Percentiles rank a stretch among this genome's conserved stretches.
phyloP scores from a whole-genome alignment of 2,888 invertebrate species.

The Meiosimyza decipiens region DNA sequence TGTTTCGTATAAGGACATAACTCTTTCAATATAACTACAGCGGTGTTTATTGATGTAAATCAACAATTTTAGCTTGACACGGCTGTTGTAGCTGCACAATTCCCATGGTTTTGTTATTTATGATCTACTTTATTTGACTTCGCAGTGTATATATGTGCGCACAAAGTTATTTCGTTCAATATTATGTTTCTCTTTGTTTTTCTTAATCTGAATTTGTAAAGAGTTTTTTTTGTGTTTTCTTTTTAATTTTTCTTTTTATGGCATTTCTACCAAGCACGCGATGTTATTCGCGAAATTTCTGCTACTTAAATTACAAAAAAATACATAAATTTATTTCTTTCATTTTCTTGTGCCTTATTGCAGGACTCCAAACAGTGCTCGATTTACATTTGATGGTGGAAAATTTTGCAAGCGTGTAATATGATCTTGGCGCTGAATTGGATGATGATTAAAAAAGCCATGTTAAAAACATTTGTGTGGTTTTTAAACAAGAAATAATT shows the following conservation, averaged over 20 bases:
- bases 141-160: no score
- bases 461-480: no score
- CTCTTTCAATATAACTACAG: no score
- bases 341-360: slow-evolving; percentile 5
- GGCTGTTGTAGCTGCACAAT: no score
- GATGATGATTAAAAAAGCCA: no score
- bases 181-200: background rate
- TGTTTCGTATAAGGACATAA: no score
- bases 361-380: slow-evolving; percentile 5
- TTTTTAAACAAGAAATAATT: background rate
- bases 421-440: slow-evolving; percentile 13
- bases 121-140: no score
- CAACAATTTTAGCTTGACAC: no score
- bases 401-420: slow-evolving; percentile 5
- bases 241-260: background rate
- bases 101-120: no score
- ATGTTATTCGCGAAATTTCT: slow-evolving; percentile 3
- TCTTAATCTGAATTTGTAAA: background rate
- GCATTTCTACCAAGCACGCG: slow-evolving; percentile 22
- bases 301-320: slow-evolving; percentile 5
- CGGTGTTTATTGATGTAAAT: no score
- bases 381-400: background rate
- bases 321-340: background rate
- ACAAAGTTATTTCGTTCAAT: background rate
- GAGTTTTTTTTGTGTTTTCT: background rate